Evolutionary conservation across 2,113 vertebrate species (phyloP).

Genomic region (Bubo scandiacus): DNA sequence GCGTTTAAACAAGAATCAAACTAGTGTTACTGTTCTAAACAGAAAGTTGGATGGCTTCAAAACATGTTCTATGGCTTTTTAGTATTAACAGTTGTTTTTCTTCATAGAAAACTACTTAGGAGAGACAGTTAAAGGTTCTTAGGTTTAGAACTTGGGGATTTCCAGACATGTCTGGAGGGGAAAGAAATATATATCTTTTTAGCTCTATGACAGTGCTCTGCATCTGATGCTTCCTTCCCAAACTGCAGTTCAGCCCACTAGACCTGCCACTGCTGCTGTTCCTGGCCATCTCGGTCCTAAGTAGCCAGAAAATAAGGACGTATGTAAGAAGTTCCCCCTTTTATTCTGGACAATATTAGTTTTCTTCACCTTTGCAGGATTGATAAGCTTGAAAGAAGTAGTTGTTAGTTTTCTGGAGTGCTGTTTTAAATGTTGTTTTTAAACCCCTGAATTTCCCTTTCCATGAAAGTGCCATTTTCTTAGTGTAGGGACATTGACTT

Average conservation of each 20-base stretch:
- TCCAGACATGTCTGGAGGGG: slow-evolving; percentile 1
- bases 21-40: neutral
- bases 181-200: neutral
- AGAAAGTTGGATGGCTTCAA: neutral
- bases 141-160: neutral
- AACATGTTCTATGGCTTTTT: neutral
- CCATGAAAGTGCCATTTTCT: neutral
- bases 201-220: neutral
- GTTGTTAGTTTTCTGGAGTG: neutral
- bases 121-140: neutral
- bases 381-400: neutral
- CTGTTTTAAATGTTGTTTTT: neutral
- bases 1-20: neutral
- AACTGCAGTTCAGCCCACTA: neutral
- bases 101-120: neutral
- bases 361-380: neutral
- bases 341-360: neutral
- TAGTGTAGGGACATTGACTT: neutral
- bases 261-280: neutral
- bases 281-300: neutral
- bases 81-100: neutral
- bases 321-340: neutral
- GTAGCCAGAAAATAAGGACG: neutral
- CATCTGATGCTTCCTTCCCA: neutral
- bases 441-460: neutral